Evolutionary conservation across 2,888 invertebrate genomes (phyloP).

Genomic region (Caenorhabditis angaria): DNA sequence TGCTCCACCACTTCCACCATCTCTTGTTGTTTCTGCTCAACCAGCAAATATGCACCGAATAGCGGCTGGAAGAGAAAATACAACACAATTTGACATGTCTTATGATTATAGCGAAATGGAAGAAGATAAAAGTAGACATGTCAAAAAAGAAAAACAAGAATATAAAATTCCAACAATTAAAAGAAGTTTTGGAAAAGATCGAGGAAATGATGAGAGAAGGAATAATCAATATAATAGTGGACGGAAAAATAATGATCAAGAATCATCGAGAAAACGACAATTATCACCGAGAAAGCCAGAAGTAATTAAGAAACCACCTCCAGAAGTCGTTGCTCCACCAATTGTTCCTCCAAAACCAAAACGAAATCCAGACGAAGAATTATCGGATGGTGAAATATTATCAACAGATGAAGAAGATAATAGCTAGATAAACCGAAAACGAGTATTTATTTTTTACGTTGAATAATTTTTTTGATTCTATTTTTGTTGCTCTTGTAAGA

Average conservation of each 20-base stretch:
- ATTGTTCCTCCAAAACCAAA: constrained; percentile 56
- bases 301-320: constrained; percentile 12
- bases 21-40: too few relatives aligned
- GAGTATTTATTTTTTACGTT: constrained; percentile 2
- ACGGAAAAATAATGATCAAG: background rate
- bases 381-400: constrained; percentile 70
- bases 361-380: constrained; percentile 63
- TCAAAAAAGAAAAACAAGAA: constrained; percentile 31
- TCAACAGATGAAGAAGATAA: constrained; percentile 62
- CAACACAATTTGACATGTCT: constrained; percentile 12
- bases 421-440: background rate
- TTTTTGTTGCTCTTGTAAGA: background rate
- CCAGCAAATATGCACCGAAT: constrained; percentile 14
- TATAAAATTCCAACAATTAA: constrained; percentile 42
- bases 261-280: background rate
- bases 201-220: background rate
- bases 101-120: constrained; percentile 17
- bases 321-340: constrained; percentile 26
- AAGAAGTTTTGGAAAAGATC: constrained; percentile 31
- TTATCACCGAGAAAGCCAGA: constrained; percentile 20
- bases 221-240: too few relatives aligned
- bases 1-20: constrained; percentile 6
- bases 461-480: constrained; percentile 1
- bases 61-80: constrained; percentile 35
- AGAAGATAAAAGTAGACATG: constrained; percentile 11